Evolutionary conservation across 2,113 vertebrate species (phyloP).

Genomic region (Campylomormyrus tamandua): DNA sequence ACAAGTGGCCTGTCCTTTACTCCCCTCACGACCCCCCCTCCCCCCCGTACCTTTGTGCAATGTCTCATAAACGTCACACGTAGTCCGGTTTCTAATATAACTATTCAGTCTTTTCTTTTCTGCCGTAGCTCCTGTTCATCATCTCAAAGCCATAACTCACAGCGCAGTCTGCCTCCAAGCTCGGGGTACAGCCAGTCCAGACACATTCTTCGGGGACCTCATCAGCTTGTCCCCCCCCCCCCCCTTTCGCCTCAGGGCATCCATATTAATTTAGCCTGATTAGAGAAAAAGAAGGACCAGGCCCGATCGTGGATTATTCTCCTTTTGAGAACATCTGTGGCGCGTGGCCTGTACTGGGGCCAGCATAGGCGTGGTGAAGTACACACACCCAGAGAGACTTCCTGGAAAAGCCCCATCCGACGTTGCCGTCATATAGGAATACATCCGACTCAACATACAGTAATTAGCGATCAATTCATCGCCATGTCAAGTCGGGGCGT

Average conservation of each 20-base stretch:
- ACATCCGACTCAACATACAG: not conserved
- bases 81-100: conserved; percentile 27
- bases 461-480: not conserved
- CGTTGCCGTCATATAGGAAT: not conserved
- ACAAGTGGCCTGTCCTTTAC: not conserved
- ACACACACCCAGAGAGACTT: not conserved
- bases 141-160: not conserved
- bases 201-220: conserved; percentile 65
- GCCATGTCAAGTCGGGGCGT: not conserved
- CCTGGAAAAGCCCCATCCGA: not conserved
- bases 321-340: not conserved
- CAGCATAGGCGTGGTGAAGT: not conserved
- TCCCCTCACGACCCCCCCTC: not conserved
- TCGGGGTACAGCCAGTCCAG: conserved; percentile 48
- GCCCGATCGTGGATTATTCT: conserved; percentile 31
- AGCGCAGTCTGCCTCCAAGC: not conserved
- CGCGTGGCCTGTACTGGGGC: not conserved
- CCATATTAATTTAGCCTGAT: conserved; percentile 71
- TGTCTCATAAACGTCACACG: not conserved
- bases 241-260: conserved; percentile 61
- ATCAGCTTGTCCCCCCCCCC: conserved; percentile 62
- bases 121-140: not conserved
- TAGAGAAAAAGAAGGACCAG: conserved; percentile 61
- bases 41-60: not conserved
- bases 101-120: conserved; percentile 15